These are phyloP conservation scores for Cichladusa arquata DNA, from an alignment of 2,113 vertebrate species.

Conservation along the genomic window DNA sequence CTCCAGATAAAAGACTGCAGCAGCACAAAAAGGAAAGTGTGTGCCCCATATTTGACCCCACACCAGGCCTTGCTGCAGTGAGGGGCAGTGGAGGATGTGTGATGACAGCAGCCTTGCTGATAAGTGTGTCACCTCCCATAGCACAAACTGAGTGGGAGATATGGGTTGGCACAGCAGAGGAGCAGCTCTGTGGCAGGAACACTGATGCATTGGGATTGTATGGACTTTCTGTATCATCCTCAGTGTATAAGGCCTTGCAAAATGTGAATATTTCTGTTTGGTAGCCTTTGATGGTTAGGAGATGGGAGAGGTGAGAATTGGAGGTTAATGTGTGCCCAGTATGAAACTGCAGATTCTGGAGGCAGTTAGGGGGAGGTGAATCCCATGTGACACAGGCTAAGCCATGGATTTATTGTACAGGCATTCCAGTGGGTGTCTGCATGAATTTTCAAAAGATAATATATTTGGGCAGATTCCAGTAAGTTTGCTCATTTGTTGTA, in stretches of 20 bases:
- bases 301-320: background rate
- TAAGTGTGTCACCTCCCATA: background rate
- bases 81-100: background rate
- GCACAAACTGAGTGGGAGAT: background rate
- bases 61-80: background rate
- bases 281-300: background rate
- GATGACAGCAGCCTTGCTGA: background rate
- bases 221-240: background rate
- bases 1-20: background rate
- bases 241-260: background rate
- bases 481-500: background rate
- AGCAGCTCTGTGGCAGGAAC: background rate
- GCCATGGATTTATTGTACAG: background rate
- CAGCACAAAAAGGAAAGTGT: fast-evolving
- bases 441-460: background rate
- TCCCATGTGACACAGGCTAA: background rate
- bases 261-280: background rate
- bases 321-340: background rate
- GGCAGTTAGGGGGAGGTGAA: background rate
- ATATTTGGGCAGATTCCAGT: background rate
- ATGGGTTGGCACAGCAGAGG: background rate
- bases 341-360: background rate
- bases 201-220: background rate
- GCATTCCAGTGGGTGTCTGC: background rate
- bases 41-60: fast-evolving